Base-by-base conservation (phyloP, 2,888 invertebrate genomes). In the Drosophila barbarae region DNA sequence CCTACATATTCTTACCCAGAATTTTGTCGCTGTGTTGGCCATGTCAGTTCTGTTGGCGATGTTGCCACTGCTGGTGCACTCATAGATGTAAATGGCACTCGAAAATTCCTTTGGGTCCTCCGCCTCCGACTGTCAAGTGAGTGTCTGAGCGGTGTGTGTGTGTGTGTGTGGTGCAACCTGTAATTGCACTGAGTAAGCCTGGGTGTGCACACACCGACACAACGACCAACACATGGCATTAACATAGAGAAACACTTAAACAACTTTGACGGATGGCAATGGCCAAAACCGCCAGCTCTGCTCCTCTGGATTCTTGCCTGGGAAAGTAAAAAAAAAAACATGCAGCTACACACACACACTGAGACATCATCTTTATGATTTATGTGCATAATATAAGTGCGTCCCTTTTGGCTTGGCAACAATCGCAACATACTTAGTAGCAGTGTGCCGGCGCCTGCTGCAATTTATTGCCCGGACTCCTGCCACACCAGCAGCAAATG, bases 171-270 rank as follows among this genome's bases (percentile, higher is more conserved):
- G 36, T 55, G 50, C 46, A 47, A 56, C 71, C 56, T 74, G 81
- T 69, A 64, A 71, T 71, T 65, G 68, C 57, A 57, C 36, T 13
- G 54, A 65, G 44, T 54, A 65, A 61, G 73, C 63, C 68, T 18
- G 56, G 47, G 3, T 42, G 9, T 10, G 18, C 18, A 23, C 38
- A 49, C 52, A 58, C 36, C 41, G 12, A 41, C 50, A 26, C 38
- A 47, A 52, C n/a, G 36, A 42, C 66, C 50, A 71, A 64, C 75
- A 50, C 75, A 57, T 64, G 67, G 73, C 79, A 84, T 81, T 78
- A 82, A 84, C 78, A 78, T 84, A 69, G 74, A 76, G 80, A 79
- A 74, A 82, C 80, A 77, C 80, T 78, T 82, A 76, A 84, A 60
- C 74, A 74, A 66, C 69, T 79, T 72, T 78, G 78, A 78, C 80